Evolutionary conservation across 2,113 vertebrate species (phyloP).

Genomic region (Serilophus lunatus): DNA sequence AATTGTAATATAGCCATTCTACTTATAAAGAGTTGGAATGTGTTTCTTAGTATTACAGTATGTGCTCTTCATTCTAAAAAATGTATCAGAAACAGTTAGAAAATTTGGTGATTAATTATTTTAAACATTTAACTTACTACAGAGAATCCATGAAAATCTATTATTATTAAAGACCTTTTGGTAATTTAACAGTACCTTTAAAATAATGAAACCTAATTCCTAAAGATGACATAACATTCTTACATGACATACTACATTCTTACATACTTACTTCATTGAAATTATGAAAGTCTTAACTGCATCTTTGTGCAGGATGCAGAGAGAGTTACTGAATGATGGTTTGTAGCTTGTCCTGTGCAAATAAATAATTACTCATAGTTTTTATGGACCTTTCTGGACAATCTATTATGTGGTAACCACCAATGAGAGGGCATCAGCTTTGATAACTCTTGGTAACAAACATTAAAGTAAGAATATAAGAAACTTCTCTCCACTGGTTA

Average conservation of each 20-base stretch:
- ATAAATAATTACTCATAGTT: background rate
- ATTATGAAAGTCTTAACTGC: background rate
- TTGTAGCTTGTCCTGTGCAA: background rate
- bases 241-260: too few species aligned
- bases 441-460: background rate
- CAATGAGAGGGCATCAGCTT: background rate
- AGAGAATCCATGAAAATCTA: background rate
- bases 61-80: background rate
- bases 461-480: background rate
- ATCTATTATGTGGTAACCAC: background rate
- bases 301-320: background rate
- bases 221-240: too few species aligned
- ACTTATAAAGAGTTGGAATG: background rate
- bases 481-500: background rate
- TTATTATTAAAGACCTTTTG: fast-evolving
- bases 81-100: background rate
- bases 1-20: background rate
- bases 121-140: background rate
- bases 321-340: background rate
- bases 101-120: background rate
- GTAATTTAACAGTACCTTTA: background rate
- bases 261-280: background rate
- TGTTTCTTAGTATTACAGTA: background rate
- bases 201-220: background rate
- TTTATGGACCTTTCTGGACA: background rate